Evolutionary conservation across 2,113 vertebrate genomes (phyloP), one percentile per base, ranked within the genome.

Genomic region (Eolophus roseicapilla): DNA sequence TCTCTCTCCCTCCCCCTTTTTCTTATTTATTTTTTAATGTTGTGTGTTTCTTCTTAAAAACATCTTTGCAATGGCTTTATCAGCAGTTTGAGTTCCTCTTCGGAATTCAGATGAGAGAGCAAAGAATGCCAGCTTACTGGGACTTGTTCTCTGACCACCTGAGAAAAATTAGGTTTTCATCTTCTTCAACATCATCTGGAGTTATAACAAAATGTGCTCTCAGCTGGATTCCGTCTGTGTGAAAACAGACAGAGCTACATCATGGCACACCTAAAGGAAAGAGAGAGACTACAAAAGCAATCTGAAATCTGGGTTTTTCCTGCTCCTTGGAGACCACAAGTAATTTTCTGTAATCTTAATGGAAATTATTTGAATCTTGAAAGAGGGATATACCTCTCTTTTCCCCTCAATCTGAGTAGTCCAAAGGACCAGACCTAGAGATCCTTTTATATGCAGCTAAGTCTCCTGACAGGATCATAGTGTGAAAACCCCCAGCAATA

Each of bases 151-250:
- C 49, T 82, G 94, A 73, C 67, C 79, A 90, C 91, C 88, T 69
- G 70, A 94, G 70, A 93, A 79, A 95, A 94, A 93, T 23, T 39
- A 86, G 62, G 9, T 91, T 94, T 93, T 95, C 82, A 78, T 91
- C 21, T 65, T 75, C 82, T 65, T 93, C 59, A 79, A 35, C 67
- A 83, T 94, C 77, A 90, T 92, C 89, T 93, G 93, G 90, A 89
- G 65, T 92, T 94, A 81, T 17, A 88, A 95, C 68, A 93, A 96
- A 97, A 77, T 53, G 67, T 79, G 63, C 39, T 90, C 49, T 95
- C 95, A 82, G 83, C 88, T 89, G 91, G 89, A 70, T 94, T 97
- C 92, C 77, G 91, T 82, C 95, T 92, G 81, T 65, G 46, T 73
- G 83, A 69, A 82, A 94, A 84, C 10, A 91, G 89, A 62, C 63